phyloP scores from a whole-genome alignment of 2,797 vertebrate species.

The Danio aesculapii region DNA sequence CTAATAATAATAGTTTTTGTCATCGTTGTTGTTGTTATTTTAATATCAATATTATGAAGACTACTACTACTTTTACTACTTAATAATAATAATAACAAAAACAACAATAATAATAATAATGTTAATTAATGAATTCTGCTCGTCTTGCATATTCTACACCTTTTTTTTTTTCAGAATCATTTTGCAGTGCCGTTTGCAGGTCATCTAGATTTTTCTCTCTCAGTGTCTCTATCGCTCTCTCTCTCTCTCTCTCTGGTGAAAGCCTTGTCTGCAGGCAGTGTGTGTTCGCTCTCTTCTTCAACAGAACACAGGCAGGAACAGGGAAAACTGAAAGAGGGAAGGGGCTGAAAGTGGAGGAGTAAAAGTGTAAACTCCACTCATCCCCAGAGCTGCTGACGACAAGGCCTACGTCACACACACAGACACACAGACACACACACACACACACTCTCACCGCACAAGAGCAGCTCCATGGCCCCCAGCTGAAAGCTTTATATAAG shows the following conservation, averaged over 20 bases:
- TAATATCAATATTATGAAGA: too few species aligned
- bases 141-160: not conserved
- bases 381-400: slow-evolving; percentile 57
- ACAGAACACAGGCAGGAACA: slow-evolving; percentile 37
- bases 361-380: slow-evolving; percentile 32
- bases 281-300: slow-evolving; percentile 18
- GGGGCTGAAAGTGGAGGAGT: slow-evolving; percentile 19
- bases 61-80: too few species aligned
- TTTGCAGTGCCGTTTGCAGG: slow-evolving; percentile 26
- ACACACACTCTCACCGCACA: not conserved
- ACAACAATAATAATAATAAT: too few species aligned
- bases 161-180: slow-evolving; percentile 1
- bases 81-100: too few species aligned
- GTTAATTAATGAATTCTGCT: not conserved
- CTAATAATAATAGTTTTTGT: too few species aligned
- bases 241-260: slow-evolving; percentile 43
- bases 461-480: slow-evolving; percentile 20
- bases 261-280: slow-evolving; percentile 47
- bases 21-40: too few species aligned
- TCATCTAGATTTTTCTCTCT: not conserved
- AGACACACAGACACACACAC: not conserved
- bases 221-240: not conserved
- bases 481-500: slow-evolving; percentile 59
- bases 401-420: slow-evolving; percentile 48
- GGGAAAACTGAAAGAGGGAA: slow-evolving; percentile 22